Conservation (phyloP, 2,888 invertebrate genomes). For the Rutpela maculata region DNA sequence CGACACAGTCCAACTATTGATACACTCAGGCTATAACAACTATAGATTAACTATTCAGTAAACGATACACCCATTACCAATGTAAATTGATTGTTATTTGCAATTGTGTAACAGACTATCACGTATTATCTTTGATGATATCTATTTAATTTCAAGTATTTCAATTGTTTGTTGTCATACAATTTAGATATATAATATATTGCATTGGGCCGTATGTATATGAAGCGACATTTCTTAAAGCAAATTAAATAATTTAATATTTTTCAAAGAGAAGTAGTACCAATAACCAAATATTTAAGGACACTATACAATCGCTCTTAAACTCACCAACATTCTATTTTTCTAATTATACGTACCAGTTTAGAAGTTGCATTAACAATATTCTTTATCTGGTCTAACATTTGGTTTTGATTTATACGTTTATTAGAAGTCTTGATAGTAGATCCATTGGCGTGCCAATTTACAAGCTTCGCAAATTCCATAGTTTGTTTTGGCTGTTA, state of each 20-base stretch:
- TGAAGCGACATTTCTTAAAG: neutral
- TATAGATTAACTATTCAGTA: slow-evolving; percentile 73
- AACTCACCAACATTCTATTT: too few relatives aligned
- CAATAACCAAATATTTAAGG: too few relatives aligned
- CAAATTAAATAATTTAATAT: neutral
- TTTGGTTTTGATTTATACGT: too few relatives aligned
- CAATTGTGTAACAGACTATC: slow-evolving; percentile 59
- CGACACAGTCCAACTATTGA: slow-evolving; percentile 71
- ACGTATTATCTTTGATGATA: slow-evolving; percentile 56
- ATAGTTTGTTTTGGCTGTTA: too few relatives aligned
- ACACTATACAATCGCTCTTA: too few relatives aligned
- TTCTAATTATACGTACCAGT: too few relatives aligned
- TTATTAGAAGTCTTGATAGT: too few relatives aligned
- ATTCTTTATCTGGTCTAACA: too few relatives aligned
- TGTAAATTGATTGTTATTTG: slow-evolving; percentile 72
- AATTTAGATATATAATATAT: neutral
- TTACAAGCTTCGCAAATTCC: too few relatives aligned
- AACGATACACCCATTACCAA: slow-evolving; percentile 72
- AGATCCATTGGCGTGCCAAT: too few relatives aligned
- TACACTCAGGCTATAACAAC: slow-evolving; percentile 71
- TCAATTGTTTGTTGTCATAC: slow-evolving; percentile 25
- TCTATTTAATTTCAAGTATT: slow-evolving; percentile 50
- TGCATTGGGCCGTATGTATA: neutral
- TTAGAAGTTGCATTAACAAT: too few relatives aligned
- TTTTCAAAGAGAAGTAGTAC: too few relatives aligned